Evolutionary conservation across 2,888 invertebrate species (phyloP).

Genomic region (Diplolepis rosae): DNA sequence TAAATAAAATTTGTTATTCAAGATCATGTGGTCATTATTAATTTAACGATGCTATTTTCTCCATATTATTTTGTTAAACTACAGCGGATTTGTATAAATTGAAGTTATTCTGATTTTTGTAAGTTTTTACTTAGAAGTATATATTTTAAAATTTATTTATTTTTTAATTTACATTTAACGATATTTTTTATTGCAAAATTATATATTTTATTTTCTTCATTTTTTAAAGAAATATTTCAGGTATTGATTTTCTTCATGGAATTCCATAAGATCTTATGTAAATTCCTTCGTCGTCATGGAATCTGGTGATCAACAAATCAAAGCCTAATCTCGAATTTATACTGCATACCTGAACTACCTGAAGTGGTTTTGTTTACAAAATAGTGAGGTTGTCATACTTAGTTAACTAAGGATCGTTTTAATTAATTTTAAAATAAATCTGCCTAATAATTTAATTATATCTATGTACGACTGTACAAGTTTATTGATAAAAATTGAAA

Average conservation of each 20-base stretch:
- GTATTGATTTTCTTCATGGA: background rate
- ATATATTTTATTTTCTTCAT: background rate
- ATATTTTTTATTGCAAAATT: background rate
- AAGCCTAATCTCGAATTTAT: background rate
- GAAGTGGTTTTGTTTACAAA: constrained; percentile 2
- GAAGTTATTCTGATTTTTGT: no score
- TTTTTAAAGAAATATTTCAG: background rate
- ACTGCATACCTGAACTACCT: no score
- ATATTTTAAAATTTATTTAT: no score
- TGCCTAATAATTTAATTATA: background rate
- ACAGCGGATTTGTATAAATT: background rate
- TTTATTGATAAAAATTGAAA: background rate
- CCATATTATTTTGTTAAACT: background rate
- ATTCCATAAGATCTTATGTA: constrained; percentile 8
- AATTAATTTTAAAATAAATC: background rate
- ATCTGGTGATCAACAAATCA: constrained; percentile 41
- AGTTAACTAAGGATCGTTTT: background rate
- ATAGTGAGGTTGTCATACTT: background rate
- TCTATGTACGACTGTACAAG: background rate
- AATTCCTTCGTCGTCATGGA: constrained; percentile 42
- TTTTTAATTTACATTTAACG: background rate
- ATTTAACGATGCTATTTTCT: background rate
- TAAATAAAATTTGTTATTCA: constrained; percentile 72
- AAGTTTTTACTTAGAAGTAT: no score
- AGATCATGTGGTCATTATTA: constrained; percentile 45